Evolutionary conservation across 2,888 invertebrate species (phyloP).

Genomic region (Heliconius cydno): DNA sequence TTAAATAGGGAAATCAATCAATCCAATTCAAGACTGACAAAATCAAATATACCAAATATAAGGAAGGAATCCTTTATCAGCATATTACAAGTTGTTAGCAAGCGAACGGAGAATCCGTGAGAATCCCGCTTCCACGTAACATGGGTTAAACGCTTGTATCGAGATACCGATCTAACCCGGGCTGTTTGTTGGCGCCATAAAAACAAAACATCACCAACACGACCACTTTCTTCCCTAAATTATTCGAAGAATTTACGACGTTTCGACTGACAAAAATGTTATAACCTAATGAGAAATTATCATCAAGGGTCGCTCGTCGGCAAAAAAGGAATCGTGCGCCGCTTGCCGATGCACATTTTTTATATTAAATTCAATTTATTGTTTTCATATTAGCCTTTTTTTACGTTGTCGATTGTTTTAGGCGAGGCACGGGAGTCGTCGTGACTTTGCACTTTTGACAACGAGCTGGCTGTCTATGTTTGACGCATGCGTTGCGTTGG

Average conservation of each 20-base stretch:
- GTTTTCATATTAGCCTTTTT: slow-evolving; percentile 68
- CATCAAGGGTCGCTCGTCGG: slow-evolving; percentile 73
- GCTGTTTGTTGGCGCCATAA: slow-evolving; percentile 82
- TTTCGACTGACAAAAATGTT: slow-evolving; percentile 80
- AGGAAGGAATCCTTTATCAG: slow-evolving; percentile 54
- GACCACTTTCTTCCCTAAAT: slow-evolving; percentile 82
- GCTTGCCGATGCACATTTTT: slow-evolving; percentile 69
- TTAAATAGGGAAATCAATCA: slow-evolving; percentile 3
- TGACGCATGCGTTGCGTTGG: slow-evolving; percentile 54
- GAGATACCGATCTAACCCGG: slow-evolving; percentile 81
- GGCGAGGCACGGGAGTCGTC: slow-evolving; percentile 69
- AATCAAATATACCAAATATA: slow-evolving; percentile 34
- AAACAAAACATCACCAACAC: slow-evolving; percentile 81
- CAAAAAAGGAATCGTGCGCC: slow-evolving; percentile 75
- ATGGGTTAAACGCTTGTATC: slow-evolving; percentile 83
- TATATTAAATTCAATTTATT: slow-evolving; percentile 72
- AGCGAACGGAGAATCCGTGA: slow-evolving; percentile 70
- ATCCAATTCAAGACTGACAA: slow-evolving; percentile 35
- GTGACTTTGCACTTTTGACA: slow-evolving; percentile 72
- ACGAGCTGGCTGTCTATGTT: slow-evolving; percentile 52
- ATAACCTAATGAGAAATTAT: slow-evolving; percentile 84
- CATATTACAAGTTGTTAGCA: slow-evolving; percentile 77
- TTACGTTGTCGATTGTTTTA: slow-evolving; percentile 76
- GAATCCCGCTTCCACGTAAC: slow-evolving; percentile 79
- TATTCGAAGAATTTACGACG: slow-evolving; percentile 82